Conservation (phyloP, 1,140 invertebrate genomes). For the Zophobas atratus region DNA sequence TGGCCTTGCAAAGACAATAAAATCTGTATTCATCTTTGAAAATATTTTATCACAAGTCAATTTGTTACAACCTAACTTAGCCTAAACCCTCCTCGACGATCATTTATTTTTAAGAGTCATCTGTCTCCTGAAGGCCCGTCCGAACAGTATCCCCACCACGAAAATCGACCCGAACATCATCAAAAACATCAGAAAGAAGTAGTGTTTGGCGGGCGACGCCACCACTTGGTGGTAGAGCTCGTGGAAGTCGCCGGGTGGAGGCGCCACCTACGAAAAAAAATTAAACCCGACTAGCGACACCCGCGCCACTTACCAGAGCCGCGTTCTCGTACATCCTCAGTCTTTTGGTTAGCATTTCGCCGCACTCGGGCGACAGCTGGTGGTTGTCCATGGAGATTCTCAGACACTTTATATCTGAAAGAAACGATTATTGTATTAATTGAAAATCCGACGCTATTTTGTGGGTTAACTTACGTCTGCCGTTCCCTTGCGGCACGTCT, state of each 20-base stretch:
- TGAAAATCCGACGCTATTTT: too few species aligned
- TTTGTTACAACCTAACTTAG: constrained; percentile 23
- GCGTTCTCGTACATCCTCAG: constrained; percentile 93
- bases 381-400: constrained; percentile 79
- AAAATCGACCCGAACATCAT: constrained; percentile 84
- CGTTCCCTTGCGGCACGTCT: constrained; percentile 87
- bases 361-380: constrained; percentile 82
- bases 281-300: constrained; percentile 6
- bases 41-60: constrained; percentile 44
- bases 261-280: constrained; percentile 47
- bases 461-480: constrained; percentile 78
- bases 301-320: constrained; percentile 75
- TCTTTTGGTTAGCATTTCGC: constrained; percentile 82
- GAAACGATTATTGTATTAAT: constrained; percentile 44
- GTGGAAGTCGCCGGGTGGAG: constrained; percentile 77
- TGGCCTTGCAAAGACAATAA: constrained; percentile 27
- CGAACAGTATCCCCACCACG: constrained; percentile 86
- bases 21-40: constrained; percentile 15
- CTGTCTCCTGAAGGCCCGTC: constrained; percentile 80
- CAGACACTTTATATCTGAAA: constrained; percentile 88
- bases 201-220: constrained; percentile 82
- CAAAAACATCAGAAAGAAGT: constrained; percentile 82
- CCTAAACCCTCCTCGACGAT: constrained; percentile 29
- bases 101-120: constrained; percentile 65
- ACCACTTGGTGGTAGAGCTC: constrained; percentile 80